These are phyloP conservation scores for Daphoenositta chrysoptera DNA, from an alignment of 2,113 vertebrate genomes.

Conservation along the genomic window DNA sequence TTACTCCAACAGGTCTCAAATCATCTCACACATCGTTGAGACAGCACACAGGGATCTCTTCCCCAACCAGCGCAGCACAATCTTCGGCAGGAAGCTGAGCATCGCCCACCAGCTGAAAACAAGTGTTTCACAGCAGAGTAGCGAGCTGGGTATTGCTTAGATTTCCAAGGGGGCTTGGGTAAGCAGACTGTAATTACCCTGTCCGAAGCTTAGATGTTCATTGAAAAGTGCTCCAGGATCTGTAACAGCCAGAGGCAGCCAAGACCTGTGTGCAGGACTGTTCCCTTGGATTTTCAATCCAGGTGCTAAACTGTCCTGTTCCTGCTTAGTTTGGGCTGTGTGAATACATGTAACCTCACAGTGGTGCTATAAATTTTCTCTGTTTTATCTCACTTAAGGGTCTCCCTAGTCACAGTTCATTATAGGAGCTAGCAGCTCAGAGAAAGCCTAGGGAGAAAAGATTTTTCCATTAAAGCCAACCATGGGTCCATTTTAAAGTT, in stretches of 20 bases:
- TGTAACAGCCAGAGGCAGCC: background rate
- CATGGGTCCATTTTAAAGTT: background rate
- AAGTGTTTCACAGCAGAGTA: background rate
- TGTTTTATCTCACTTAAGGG: background rate
- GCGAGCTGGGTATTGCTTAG: background rate
- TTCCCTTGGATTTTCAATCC: background rate
- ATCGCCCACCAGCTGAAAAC: background rate
- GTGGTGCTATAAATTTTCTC: background rate
- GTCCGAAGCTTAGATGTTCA: background rate
- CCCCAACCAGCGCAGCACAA: accelerated
- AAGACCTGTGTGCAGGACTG: background rate
- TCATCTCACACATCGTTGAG: accelerated
- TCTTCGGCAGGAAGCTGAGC: background rate
- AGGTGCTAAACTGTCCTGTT: background rate
- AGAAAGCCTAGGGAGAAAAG: background rate
- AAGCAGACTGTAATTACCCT: background rate
- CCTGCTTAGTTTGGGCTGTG: background rate
- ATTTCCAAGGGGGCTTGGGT: background rate
- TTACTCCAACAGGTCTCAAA: background rate
- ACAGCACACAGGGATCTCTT: background rate
- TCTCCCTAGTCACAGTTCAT: background rate
- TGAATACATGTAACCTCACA: background rate
- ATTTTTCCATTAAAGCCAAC: background rate
- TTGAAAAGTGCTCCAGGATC: background rate
- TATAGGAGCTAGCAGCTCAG: background rate